Base-by-base conservation (phyloP, 2,888 invertebrate species). In the Agrotis clavis region DNA sequence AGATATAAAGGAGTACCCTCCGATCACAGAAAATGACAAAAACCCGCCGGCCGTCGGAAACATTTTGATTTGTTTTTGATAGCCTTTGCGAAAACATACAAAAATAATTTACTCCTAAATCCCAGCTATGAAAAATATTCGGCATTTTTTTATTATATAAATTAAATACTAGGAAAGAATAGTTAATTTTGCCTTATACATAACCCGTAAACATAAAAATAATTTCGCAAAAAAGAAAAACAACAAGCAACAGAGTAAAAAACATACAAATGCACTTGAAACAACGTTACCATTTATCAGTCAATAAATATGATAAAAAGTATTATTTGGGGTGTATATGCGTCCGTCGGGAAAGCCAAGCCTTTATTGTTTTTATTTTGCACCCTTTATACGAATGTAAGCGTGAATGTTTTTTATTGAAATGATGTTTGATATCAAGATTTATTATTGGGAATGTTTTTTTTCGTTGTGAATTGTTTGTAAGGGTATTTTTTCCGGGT, bases 281-380 rank as follows among this genome's bases (percentile, higher is more conserved):
- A 86, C 82, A 89, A 85, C 89, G 88, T 91, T 90, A 87, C 93
- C 94, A 95, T 96, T 95, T 94, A 94, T 93, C 95, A 95, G 95
- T 94, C 94, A 94, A 96, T 96, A 96, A 96, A 96, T 96, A 95
- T 96, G 96, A 96, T 96, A 96, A 94, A 95, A 96, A 93, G 95
- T 95, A 91, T 95, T 95, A 95, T 95, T 41, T 92, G 94, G 94
- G 93, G 94, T 89, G 92, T 89, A 89, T 94, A 96, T 93, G 95
- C 88, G 91, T 86, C 96, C 94, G 86, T 72, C 73, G 95, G 95
- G 96, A 94, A 84, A 82, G 80, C 84, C 81, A 82, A 76, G 75
- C 90, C 89, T 91, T 93, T 95, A 95, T 96, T 95, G 95, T 96
- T 95, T 94, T 94, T 93, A 93, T 94, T 95, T 94, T 92, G 74